Base-by-base conservation (phyloP, 2,113 vertebrate species). In the Cairina moschata region DNA sequence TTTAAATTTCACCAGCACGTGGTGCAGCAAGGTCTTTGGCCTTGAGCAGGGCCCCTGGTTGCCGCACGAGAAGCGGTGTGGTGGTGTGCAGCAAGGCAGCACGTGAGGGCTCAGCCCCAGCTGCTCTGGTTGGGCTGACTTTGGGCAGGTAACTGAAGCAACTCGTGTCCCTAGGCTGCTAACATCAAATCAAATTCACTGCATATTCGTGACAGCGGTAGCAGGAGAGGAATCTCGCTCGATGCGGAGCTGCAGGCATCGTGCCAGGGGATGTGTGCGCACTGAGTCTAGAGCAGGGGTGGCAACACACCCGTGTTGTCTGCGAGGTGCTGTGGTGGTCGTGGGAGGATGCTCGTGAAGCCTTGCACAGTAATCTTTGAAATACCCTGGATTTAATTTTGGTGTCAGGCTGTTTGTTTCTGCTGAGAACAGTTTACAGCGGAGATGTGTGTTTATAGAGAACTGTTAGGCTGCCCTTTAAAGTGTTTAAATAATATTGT, bases 401-500 rank as follows among this genome's bases (percentile, higher is more conserved):
- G 36, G 18, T 38, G 40, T 83, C 84, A 63, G 82, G 58, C 91
- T 90, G 40, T 82, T 78, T 77, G 67, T 65, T 88, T 93, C 90
- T 44, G 18, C 86, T 26, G 86, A 68, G 88, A 95, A 75, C 60
- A 38, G 91, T 94, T 94, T 95, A 88, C 9, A 5, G 73, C 1
- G 2, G 83, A 84, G 77, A 82, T 89, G 62, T 54, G 28, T 94
- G 81, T 96, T 97, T 94, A 91, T 40, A 83, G 75, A 95, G 90
- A 94, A 32, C 88, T 97, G 94, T 96, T 96, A 94, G 90, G 60
- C 91, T 93, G 94, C 94, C 93, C 93, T 95, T 81, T 95, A 38
- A 95, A 97, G 94, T 97, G 94, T 94, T 97, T 96, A 95, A 95
- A 94, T 94, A 96, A 96, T 95, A 96, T 96, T 96, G 90, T 93